Base-by-base conservation (phyloP, 2,113 vertebrate genomes). In the Dipodomys ordii region DNA sequence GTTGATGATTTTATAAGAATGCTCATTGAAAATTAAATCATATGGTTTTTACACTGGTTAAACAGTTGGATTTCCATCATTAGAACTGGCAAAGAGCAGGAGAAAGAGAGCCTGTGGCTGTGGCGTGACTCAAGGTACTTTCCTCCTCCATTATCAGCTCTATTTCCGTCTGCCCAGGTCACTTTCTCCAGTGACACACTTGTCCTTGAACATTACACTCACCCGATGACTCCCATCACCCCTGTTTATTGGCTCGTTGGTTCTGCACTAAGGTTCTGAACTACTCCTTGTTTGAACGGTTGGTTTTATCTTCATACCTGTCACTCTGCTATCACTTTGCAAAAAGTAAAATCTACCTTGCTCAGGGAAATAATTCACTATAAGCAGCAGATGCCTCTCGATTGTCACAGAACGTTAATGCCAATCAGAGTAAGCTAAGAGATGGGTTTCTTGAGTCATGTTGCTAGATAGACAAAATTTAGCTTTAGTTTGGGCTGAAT, bases 121-220 rank as follows among this genome's bases (percentile, higher is more conserved):
- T n/a, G n/a, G n/a, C n/a, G 90, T 93, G 49, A 82, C 90, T 79
- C 25, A 79, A 79, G 39, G 67, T 19, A 82, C 84, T 92, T 88
- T 32, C 19, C 18, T 85, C 76, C 25, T 94, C 79, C 67, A 87
- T 85, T 93, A 95, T 83, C 18, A 0, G 90, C 79, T 95, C 82
- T 57, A 74, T 88, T 94, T 97, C 92, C 92, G 3, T 90, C 39
- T 68, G 35, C 64, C 76, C 30, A 93, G 82, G 88, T 94, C 74
- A 94, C 68, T 76, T 90, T 82, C 91, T 85, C 82, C 79, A n/a
- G 39, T 74, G 44, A 18, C 18, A 84, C 67, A 13, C 60, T 82
- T 90, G 92, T 90, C 94, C 88, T 94, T 96, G 78, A 87, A 57
- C 72, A 93, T 69, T 2, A 94, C 19, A 3, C 65, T 89, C 81